phyloP scores from a whole-genome alignment of 2,888 invertebrate species.

The Sphaerophoria taeniata region DNA sequence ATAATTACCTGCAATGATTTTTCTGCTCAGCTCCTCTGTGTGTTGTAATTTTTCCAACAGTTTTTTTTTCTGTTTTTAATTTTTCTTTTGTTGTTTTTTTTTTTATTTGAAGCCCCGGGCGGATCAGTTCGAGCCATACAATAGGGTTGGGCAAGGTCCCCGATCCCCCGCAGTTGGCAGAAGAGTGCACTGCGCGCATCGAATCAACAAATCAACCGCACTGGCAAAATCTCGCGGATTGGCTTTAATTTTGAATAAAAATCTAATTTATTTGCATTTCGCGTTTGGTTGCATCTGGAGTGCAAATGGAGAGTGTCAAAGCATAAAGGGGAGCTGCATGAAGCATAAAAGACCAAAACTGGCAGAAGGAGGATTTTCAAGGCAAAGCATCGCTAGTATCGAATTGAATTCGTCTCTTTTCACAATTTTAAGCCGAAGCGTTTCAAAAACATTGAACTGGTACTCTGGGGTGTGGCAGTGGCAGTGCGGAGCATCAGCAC shows the following conservation, averaged over 20 bases:
- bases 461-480: conserved; percentile 42
- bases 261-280: conserved; percentile 71
- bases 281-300: conserved; percentile 63
- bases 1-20: conserved; percentile 72
- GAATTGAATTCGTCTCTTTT: conserved; percentile 27
- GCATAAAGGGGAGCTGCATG: neutral
- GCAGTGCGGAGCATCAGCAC: conserved; percentile 5
- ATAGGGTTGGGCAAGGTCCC: conserved; percentile 21
- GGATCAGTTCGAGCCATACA: neutral
- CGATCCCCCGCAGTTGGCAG: neutral
- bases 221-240: conserved; percentile 67
- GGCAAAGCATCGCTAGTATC: conserved; percentile 11
- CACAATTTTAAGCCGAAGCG: neutral
- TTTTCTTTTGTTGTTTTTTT: neutral
- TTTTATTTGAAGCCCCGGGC: conserved; percentile 12
- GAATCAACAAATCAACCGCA: conserved; percentile 69
- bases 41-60: conserved; percentile 57
- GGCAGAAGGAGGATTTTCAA: conserved; percentile 33
- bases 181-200: conserved; percentile 64
- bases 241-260: conserved; percentile 73
- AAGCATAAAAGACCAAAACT: conserved; percentile 5
- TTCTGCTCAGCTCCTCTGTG: conserved; percentile 49
- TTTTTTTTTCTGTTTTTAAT: conserved; percentile 40
- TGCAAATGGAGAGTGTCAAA: conserved; percentile 21
- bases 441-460: conserved; percentile 5